Percentiles rank a stretch among this genome's conserved stretches.
These are phyloP conservation scores for Latrodectus hesperus DNA, from an alignment of 2,888 invertebrate genomes.

Conservation along the genomic window DNA sequence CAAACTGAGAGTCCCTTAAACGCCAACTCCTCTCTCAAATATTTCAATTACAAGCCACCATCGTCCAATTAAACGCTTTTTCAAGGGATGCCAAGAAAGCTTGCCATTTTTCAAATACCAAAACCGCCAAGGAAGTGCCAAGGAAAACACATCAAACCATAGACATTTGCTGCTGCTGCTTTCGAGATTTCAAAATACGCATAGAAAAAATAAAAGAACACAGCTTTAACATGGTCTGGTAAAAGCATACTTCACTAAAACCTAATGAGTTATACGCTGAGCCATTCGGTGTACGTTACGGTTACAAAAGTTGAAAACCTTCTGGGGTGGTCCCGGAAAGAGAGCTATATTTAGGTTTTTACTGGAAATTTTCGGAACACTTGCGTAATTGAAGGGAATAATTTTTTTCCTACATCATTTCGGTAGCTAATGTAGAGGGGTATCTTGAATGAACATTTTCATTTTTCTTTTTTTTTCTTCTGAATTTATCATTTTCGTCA, in stretches of 20 bases:
- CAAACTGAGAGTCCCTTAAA: no score
- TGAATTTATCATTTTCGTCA: neutral
- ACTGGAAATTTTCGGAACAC: neutral
- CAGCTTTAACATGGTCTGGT: neutral
- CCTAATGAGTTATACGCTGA: slow-evolving; percentile 36
- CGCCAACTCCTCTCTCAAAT: neutral
- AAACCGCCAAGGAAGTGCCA: slow-evolving; percentile 52
- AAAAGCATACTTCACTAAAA: slow-evolving; percentile 9
- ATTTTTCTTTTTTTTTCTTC: neutral
- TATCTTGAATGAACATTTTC: neutral
- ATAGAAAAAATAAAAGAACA: neutral
- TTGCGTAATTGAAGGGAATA: slow-evolving; percentile 25
- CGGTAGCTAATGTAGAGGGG: slow-evolving; percentile 21
- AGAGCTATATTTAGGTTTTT: slow-evolving; percentile 48
- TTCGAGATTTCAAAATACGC: neutral
- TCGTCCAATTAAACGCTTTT: slow-evolving; percentile 13
- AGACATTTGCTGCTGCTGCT: slow-evolving; percentile 20
- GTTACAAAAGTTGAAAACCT: slow-evolving; percentile 29
- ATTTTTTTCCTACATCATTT: neutral
- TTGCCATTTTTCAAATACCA: slow-evolving; percentile 14
- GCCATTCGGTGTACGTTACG: slow-evolving; percentile 49
- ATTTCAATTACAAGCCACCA: neutral
- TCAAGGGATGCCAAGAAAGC: neutral
- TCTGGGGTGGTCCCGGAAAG: slow-evolving; percentile 38
- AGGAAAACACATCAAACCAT: slow-evolving; percentile 47